A percentile compares a stretch with the other conserved stretches of the same genome.
These are phyloP conservation scores for Erannis defoliaria DNA, from an alignment of 2,888 invertebrate species.

Conservation along the genomic window DNA sequence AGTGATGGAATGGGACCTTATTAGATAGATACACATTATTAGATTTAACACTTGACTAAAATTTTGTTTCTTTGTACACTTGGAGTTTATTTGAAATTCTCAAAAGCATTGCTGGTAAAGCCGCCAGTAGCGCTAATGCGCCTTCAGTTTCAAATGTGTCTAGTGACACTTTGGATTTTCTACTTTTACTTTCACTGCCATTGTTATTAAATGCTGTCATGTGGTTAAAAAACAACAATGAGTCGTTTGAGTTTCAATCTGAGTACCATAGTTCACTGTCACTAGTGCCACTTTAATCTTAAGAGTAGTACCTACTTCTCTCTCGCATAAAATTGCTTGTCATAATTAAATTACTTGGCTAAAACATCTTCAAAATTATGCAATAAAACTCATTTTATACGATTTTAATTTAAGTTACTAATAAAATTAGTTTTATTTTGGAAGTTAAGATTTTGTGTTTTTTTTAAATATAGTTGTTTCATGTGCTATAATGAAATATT, in stretches of 20 bases:
- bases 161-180: conserved; percentile 28
- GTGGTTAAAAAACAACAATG: conserved; percentile 23
- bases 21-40: no score
- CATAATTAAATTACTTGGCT: background rate
- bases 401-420: no score
- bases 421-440: background rate
- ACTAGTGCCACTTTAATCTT: conserved; percentile 1
- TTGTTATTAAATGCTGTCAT: conserved; percentile 28
- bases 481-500: no score
- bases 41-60: no score
- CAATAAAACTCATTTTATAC: background rate
- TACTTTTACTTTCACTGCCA: conserved; percentile 30
- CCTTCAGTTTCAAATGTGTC: background rate
- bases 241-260: conserved; percentile 14
- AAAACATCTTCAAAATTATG: background rate
- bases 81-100: no score
- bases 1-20: no score
- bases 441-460: background rate
- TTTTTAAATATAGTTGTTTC: no score
- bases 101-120: no score
- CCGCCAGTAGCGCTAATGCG: no score
- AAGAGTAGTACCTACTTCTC: background rate
- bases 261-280: background rate
- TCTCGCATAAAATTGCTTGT: background rate
- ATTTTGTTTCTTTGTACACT: no score